A percentile compares a stretch with the other conserved stretches of the same genome.
phyloP scores from a whole-genome alignment of 2,113 vertebrate species.

The Paramisgurnus dabryanus region DNA sequence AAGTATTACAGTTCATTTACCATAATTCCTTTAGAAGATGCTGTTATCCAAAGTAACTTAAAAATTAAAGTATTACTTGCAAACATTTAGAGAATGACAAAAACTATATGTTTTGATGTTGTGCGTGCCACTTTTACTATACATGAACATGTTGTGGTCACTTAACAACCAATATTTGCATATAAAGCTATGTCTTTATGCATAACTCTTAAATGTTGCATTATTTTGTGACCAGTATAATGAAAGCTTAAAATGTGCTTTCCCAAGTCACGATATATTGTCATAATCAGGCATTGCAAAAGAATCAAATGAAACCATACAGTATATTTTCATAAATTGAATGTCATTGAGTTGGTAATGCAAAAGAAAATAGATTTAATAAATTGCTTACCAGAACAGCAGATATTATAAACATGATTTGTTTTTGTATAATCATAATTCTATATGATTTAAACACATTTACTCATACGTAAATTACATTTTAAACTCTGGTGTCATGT shows the following conservation, averaged over 20 bases:
- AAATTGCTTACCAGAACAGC: not conserved
- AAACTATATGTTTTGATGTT: not conserved
- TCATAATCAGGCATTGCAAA: not conserved
- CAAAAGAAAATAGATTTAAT: not conserved
- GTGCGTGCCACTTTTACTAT: not conserved
- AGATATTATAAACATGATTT: not conserved
- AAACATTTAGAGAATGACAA: not conserved
- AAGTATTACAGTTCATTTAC: no score
- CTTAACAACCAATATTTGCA: not conserved
- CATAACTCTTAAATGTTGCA: slow-evolving; percentile 6
- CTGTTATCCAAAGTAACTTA: no score
- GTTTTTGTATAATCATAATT: not conserved
- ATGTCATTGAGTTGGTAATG: not conserved
- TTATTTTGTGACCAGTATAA: not conserved
- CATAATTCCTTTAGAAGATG: no score
- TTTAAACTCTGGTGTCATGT: not conserved
- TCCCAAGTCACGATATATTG: not conserved
- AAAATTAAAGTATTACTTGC: no score
- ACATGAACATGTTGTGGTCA: not conserved
- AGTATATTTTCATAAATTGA: not conserved
- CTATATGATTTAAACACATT: not conserved
- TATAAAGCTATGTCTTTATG: not conserved
- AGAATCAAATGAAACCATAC: not conserved
- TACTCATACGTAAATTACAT: not conserved
- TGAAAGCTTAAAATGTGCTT: not conserved